These are phyloP conservation scores for Melitaea athalia DNA, from an alignment of 2,888 invertebrate species.

Conservation along the genomic window DNA sequence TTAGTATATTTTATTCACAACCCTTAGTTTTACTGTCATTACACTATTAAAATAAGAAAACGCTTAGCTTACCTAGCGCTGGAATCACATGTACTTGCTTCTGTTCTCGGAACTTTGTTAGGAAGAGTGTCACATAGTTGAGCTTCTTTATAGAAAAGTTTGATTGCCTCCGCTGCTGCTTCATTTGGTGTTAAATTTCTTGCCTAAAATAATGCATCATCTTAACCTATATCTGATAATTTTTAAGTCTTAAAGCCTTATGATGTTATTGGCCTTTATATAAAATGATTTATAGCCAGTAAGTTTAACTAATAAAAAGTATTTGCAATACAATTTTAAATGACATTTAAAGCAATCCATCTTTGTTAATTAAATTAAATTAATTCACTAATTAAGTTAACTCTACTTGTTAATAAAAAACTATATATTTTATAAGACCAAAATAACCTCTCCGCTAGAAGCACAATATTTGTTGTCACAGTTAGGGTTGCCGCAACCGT, in stretches of 20 bases:
- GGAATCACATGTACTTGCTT: slow-evolving; percentile 63
- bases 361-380: slow-evolving; percentile 1
- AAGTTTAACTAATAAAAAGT: too few relatives aligned
- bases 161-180: slow-evolving; percentile 94
- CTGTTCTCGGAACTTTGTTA: slow-evolving; percentile 87
- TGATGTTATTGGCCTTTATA: too few relatives aligned
- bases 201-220: slow-evolving; percentile 68
- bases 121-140: slow-evolving; percentile 89
- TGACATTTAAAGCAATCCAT: neutral
- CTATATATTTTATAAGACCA: slow-evolving; percentile 9
- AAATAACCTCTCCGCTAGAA: slow-evolving; percentile 90
- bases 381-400: slow-evolving; percentile 20
- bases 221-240: neutral
- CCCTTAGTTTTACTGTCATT: neutral
- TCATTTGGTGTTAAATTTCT: slow-evolving; percentile 91
- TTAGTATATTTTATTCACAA: too few relatives aligned
- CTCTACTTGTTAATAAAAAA: neutral
- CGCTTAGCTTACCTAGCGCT: slow-evolving; percentile 59
- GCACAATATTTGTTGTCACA: slow-evolving; percentile 95
- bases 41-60: neutral
- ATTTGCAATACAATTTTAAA: neutral
- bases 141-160: slow-evolving; percentile 92
- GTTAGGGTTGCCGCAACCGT: slow-evolving; percentile 94
- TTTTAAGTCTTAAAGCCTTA: too few relatives aligned
- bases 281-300: too few relatives aligned